These are phyloP conservation scores for Acrossocheilus wenchowensis DNA, from an alignment of 2,797 vertebrate species.

Conservation along the genomic window DNA sequence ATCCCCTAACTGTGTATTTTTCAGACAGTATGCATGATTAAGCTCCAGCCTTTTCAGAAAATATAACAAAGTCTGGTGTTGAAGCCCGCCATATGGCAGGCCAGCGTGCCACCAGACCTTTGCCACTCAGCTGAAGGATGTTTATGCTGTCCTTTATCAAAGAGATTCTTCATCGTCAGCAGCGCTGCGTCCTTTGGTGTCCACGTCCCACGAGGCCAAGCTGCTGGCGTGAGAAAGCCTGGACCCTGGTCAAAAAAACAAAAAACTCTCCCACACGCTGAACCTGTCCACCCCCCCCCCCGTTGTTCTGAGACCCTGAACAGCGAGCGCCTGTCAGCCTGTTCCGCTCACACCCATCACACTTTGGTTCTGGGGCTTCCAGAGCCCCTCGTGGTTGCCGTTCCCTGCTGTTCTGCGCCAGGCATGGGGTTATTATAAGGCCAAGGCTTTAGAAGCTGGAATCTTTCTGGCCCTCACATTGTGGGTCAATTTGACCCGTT, in stretches of 20 bases:
- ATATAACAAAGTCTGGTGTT: slow-evolving; percentile 35
- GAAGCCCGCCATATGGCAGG: slow-evolving; percentile 63
- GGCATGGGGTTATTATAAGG: slow-evolving; percentile 62
- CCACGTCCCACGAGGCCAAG: slow-evolving; percentile 50
- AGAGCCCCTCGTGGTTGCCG: slow-evolving; percentile 63
- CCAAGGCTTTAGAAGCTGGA: slow-evolving; percentile 58
- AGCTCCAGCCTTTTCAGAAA: slow-evolving; percentile 38
- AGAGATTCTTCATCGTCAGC: slow-evolving; percentile 61
- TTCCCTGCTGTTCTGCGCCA: slow-evolving; percentile 69
- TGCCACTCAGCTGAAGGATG: slow-evolving; percentile 58
- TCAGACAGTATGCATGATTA: slow-evolving; percentile 44
- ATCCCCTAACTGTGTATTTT: slow-evolving; percentile 31
- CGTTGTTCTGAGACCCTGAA: slow-evolving; percentile 33
- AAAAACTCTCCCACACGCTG: slow-evolving; percentile 47
- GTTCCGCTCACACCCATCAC: slow-evolving; percentile 70
- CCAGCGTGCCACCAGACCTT: slow-evolving; percentile 58
- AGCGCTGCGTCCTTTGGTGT: slow-evolving; percentile 46
- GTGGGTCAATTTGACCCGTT: not conserved
- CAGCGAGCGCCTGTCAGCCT: slow-evolving; percentile 62
- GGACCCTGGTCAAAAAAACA: slow-evolving; percentile 48
- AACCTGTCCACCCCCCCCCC: slow-evolving; percentile 52
- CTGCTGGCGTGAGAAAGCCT: slow-evolving; percentile 56
- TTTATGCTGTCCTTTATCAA: slow-evolving; percentile 64
- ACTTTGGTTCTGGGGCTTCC: slow-evolving; percentile 68
- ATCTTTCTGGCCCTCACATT: not conserved